phyloP scores from a whole-genome alignment of 2,797 vertebrate genomes.

The Synaphobranchus kaupii region DNA sequence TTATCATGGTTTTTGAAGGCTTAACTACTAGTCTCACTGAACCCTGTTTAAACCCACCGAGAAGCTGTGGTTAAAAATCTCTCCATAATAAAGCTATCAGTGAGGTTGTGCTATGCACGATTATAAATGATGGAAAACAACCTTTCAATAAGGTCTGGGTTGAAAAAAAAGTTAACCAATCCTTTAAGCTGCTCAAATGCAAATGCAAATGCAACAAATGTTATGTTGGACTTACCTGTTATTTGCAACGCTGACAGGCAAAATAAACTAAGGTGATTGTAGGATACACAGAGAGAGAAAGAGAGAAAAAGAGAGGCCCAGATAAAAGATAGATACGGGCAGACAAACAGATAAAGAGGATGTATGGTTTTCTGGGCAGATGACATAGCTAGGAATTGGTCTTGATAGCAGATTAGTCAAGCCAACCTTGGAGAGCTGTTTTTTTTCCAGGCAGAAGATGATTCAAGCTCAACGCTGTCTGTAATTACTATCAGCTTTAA shows the following conservation, averaged over 20 bases:
- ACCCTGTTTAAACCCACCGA: too few species aligned
- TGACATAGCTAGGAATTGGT: neutral
- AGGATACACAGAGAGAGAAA: neutral
- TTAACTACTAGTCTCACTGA: too few species aligned
- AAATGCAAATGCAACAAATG: neutral
- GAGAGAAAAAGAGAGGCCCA: neutral
- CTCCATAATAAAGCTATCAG: too few species aligned
- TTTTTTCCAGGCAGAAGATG: neutral
- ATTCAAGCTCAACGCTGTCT: constrained; percentile 1
- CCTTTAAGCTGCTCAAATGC: neutral
- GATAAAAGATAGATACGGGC: neutral
- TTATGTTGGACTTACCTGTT: neutral
- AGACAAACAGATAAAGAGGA: neutral
- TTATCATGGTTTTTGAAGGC: too few species aligned
- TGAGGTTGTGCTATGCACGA: too few species aligned
- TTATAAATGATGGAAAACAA: too few species aligned
- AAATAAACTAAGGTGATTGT: neutral
- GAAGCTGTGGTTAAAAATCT: too few species aligned
- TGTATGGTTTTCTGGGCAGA: neutral
- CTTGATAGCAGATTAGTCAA: constrained; percentile 10
- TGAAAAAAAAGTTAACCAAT: too few species aligned
- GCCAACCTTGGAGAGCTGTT: neutral
- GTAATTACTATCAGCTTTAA: constrained; percentile 17
- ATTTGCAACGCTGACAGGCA: neutral
- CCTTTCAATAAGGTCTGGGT: too few species aligned